Conservation (phyloP, 2,797 vertebrate genomes). For the Peromyscus nudipes region DNA sequence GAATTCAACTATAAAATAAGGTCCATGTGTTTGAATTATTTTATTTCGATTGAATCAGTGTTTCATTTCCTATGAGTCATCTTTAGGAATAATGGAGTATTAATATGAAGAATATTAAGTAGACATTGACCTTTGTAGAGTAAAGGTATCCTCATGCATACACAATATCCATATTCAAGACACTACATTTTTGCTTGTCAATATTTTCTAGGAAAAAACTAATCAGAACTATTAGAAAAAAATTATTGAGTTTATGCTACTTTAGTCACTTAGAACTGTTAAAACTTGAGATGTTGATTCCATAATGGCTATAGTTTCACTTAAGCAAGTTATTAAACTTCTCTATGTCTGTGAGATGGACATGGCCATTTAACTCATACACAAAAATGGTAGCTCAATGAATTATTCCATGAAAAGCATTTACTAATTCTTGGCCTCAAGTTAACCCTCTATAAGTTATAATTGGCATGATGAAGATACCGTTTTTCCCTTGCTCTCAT, state of each 20-base stretch:
- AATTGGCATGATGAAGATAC: not conserved
- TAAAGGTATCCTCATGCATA: not conserved
- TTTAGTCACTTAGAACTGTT: not conserved
- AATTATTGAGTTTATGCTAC: not conserved
- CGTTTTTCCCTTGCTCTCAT: not conserved
- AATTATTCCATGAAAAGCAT: not conserved
- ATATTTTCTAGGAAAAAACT: slow-evolving; percentile 14
- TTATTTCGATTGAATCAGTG: not conserved
- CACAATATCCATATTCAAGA: not conserved
- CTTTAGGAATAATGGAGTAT: not conserved
- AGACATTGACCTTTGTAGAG: not conserved
- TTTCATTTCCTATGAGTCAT: slow-evolving; percentile 49
- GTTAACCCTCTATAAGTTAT: not conserved
- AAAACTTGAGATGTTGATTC: not conserved
- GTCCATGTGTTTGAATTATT: not conserved
- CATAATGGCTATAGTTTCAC: not conserved
- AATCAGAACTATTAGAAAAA: not conserved
- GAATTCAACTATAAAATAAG: not conserved
- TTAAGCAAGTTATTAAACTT: not conserved
- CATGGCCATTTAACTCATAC: not conserved
- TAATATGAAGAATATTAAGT: not conserved
- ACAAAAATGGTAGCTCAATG: not conserved
- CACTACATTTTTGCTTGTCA: slow-evolving; percentile 19
- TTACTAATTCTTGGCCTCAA: not conserved
- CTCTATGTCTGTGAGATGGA: not conserved